phyloP scores from a whole-genome alignment of 2,888 invertebrate species.

The Sinelater perroti region DNA sequence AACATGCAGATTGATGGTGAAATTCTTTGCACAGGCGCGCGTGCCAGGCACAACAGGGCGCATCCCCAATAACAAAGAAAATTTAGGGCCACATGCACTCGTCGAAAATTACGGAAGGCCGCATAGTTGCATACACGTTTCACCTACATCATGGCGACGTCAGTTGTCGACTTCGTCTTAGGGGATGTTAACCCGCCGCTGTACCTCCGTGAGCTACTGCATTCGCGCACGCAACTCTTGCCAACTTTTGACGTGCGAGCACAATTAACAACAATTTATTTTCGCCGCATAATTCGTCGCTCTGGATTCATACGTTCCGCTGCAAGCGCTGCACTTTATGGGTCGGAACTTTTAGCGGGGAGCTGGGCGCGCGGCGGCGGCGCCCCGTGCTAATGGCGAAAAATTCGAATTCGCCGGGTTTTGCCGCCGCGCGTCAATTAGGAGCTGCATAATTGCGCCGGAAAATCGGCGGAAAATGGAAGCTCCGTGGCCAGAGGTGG shows the following conservation, averaged over 20 bases:
- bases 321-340: slow-evolving; percentile 13
- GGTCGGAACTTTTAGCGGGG: slow-evolving; percentile 10
- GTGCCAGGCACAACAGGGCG: slow-evolving; percentile 27
- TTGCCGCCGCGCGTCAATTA: slow-evolving; percentile 9
- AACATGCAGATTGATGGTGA: neutral
- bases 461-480: slow-evolving; percentile 12
- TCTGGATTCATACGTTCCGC: slow-evolving; percentile 25
- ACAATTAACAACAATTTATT: slow-evolving; percentile 46
- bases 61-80: slow-evolving; percentile 22
- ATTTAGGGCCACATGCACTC: slow-evolving; percentile 27
- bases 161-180: slow-evolving; percentile 39
- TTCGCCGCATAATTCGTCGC: slow-evolving; percentile 42
- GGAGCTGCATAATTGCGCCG: slow-evolving; percentile 12
- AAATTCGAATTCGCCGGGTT: neutral
- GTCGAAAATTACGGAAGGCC: slow-evolving; percentile 30
- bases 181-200: slow-evolving; percentile 39
- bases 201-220: slow-evolving; percentile 44
- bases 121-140: slow-evolving; percentile 43
- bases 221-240: slow-evolving; percentile 46
- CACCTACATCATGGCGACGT: slow-evolving; percentile 42
- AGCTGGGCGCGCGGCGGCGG: too few relatives aligned
- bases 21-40: slow-evolving; percentile 5
- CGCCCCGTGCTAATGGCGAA: too few relatives aligned
- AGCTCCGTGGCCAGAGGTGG: slow-evolving; percentile 32
- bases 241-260: slow-evolving; percentile 47